Evolutionary conservation across 2,113 vertebrate species (phyloP).

Genomic region (Sylvietta virens): DNA sequence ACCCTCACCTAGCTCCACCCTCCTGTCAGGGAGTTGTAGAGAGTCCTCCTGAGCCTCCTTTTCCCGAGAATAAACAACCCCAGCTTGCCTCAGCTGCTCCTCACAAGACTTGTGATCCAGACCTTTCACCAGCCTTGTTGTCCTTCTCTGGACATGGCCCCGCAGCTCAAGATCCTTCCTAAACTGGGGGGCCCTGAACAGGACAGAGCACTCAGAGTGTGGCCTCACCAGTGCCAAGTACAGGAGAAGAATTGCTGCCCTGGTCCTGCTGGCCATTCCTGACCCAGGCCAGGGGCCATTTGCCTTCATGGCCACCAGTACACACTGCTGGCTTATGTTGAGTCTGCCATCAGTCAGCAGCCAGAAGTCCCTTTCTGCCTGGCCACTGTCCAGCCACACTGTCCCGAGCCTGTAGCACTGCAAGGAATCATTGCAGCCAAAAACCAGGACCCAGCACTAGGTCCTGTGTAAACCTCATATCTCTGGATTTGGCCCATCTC

Average conservation of each 20-base stretch:
- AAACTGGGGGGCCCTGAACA: neutral
- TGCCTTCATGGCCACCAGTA: neutral
- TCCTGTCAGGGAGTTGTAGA: neutral
- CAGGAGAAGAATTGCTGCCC: fast-evolving
- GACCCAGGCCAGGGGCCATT: neutral
- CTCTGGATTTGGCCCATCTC: neutral
- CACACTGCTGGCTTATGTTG: neutral
- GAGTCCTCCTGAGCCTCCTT: neutral
- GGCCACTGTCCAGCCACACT: neutral
- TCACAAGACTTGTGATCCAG: neutral
- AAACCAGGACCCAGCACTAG: neutral
- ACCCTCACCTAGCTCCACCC: neutral
- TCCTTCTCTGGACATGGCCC: fast-evolving
- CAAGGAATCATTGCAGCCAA: fast-evolving
- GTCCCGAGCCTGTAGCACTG: neutral
- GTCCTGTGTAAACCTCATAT: neutral
- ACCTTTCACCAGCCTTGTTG: neutral
- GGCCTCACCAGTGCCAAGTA: fast-evolving
- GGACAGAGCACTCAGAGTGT: fast-evolving
- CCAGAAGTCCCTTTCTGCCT: no score
- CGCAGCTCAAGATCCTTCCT: fast-evolving
- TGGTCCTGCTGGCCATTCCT: neutral
- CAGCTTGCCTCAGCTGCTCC: neutral
- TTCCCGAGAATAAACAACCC: neutral
- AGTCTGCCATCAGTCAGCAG: neutral